Conservation (phyloP, 2,113 vertebrate species). For the Phylloscopus whistleri region DNA sequence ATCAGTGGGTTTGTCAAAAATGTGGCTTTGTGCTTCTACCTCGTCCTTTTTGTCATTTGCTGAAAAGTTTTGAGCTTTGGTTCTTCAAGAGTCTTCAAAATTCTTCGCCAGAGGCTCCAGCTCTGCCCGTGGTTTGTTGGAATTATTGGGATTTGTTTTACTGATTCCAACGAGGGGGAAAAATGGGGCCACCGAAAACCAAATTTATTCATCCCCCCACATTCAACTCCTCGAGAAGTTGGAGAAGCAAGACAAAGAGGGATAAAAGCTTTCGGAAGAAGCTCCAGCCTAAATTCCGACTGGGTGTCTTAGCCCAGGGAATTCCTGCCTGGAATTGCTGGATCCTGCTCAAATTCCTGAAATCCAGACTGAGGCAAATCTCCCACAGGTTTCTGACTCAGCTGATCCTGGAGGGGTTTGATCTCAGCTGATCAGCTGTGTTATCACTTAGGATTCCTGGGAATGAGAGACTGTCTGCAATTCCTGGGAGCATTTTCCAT, state of each 20-base stretch:
- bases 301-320: background rate
- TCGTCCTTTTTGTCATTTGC: accelerated
- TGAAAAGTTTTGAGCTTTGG: background rate
- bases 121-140: background rate
- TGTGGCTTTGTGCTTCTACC: background rate
- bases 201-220: background rate
- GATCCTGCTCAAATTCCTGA: background rate
- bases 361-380: background rate
- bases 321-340: background rate
- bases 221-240: background rate
- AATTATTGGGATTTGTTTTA: background rate
- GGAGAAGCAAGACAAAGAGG: background rate
- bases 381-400: background rate
- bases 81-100: background rate
- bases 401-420: background rate
- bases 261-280: background rate
- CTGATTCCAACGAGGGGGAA: background rate
- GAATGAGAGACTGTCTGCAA: background rate
- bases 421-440: background rate
- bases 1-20: background rate
- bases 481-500: background rate
- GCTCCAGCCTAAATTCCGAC: background rate
- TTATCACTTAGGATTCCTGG: background rate
- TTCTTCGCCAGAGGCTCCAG: background rate
- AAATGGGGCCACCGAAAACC: background rate